Conservation (phyloP, 2,797 vertebrate genomes). For the Myotis myotis region DNA sequence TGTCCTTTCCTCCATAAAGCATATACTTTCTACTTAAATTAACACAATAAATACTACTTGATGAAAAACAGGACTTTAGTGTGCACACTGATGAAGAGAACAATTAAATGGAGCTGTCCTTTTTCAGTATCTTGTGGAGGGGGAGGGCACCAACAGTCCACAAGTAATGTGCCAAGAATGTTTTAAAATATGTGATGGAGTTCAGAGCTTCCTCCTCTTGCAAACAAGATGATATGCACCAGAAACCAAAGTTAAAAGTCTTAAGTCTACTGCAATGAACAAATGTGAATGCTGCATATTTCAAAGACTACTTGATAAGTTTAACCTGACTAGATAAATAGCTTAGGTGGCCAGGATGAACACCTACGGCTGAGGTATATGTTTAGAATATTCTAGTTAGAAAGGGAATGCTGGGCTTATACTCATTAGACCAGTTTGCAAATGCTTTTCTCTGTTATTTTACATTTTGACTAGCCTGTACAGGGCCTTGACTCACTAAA, state of each 20-base stretch:
- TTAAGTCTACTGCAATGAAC: background rate
- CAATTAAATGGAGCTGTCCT: slow-evolving; percentile 49
- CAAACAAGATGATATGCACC: slow-evolving; percentile 40
- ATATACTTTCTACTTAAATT: background rate
- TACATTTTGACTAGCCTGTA: background rate
- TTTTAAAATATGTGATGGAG: slow-evolving; percentile 65
- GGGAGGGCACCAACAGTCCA: slow-evolving; percentile 32
- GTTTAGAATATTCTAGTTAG: background rate
- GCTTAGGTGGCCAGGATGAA: background rate
- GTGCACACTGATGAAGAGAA: slow-evolving; percentile 10
- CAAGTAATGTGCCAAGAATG: slow-evolving; percentile 61
- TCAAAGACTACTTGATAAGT: slow-evolving; percentile 4
- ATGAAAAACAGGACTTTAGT: slow-evolving; percentile 24
- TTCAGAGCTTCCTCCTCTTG: slow-evolving; percentile 38
- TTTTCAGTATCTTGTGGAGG: slow-evolving; percentile 44
- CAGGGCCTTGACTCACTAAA: background rate
- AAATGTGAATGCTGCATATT: background rate
- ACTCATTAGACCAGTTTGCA: background rate
- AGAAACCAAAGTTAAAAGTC: slow-evolving; percentile 45
- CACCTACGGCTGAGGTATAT: background rate
- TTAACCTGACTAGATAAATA: slow-evolving; percentile 37
- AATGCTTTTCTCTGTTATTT: slow-evolving; percentile 3
- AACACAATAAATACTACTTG: slow-evolving; percentile 41
- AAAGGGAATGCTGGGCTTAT: background rate
- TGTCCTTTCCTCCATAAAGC: background rate